Percentiles rank a stretch among this genome's conserved stretches.
Evolutionary conservation across 2,797 vertebrate species (phyloP).

Genomic region (Thalassophryne amazonica): DNA sequence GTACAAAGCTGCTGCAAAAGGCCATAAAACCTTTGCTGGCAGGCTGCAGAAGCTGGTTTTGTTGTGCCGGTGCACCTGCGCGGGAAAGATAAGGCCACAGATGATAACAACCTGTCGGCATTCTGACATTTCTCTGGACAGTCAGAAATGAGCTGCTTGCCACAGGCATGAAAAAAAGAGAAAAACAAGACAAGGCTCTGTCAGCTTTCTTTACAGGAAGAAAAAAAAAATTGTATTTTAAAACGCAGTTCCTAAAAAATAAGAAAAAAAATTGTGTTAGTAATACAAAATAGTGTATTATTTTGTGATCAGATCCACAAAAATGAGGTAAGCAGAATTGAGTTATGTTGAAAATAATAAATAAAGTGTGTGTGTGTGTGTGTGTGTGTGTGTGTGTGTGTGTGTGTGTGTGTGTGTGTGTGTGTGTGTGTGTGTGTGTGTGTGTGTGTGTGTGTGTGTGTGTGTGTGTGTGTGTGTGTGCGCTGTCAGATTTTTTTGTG

Average conservation of each 20-base stretch:
- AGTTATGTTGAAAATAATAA: too few species aligned
- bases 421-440: too few species aligned
- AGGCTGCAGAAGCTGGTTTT: slow-evolving; percentile 49
- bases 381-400: too few species aligned
- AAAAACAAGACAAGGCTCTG: slow-evolving; percentile 26
- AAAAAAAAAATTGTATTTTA: slow-evolving; percentile 18
- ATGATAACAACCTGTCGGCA: slow-evolving; percentile 77
- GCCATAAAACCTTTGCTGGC: slow-evolving; percentile 59
- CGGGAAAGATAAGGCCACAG: slow-evolving; percentile 72
- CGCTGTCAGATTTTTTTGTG: too few species aligned
- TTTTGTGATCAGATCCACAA: too few species aligned
- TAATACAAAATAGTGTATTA: too few species aligned
- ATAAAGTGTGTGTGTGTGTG: too few species aligned
- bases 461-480: too few species aligned
- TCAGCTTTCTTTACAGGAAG: slow-evolving; percentile 25
- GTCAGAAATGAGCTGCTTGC: slow-evolving; percentile 59
- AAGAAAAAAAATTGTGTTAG: too few species aligned
- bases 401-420: too few species aligned
- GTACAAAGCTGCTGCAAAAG: slow-evolving; percentile 36
- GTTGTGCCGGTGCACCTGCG: slow-evolving; percentile 69
- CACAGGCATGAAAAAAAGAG: slow-evolving; percentile 43
- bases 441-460: too few species aligned
- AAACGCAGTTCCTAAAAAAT: slow-evolving; percentile 15
- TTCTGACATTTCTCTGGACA: slow-evolving; percentile 75
- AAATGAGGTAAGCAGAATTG: too few species aligned